Percentiles rank a stretch among this genome's conserved stretches.
phyloP scores from a whole-genome alignment of 2,113 vertebrate species.

The Macquaria australasica region DNA sequence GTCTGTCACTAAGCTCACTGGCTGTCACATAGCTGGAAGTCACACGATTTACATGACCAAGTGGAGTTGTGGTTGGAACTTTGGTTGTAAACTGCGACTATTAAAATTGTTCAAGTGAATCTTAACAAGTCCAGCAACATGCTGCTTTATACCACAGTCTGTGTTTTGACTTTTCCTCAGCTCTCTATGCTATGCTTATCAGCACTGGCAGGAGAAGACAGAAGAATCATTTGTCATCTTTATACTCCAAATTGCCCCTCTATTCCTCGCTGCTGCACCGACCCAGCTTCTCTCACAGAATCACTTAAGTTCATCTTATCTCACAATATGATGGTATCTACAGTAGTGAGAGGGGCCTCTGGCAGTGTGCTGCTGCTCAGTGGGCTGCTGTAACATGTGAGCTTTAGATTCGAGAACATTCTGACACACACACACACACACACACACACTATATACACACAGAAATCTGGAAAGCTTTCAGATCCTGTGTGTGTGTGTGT shows the following conservation, averaged over 20 bases:
- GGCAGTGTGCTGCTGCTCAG: slow-evolving; percentile 25
- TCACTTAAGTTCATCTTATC: not conserved
- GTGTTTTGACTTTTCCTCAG: not conserved
- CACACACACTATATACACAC: slow-evolving; percentile 1
- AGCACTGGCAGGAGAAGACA: not conserved
- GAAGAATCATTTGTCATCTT: slow-evolving; percentile 14
- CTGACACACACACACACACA: slow-evolving; percentile 15
- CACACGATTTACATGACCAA: slow-evolving; percentile 45
- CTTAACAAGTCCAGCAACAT: slow-evolving; percentile 23
- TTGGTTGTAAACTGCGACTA: slow-evolving; percentile 17
- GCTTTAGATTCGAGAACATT: slow-evolving; percentile 59
- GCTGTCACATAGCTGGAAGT: slow-evolving; percentile 40
- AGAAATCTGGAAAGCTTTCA: slow-evolving; percentile 58
- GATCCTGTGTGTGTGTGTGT: slow-evolving; percentile 1
- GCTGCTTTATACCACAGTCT: slow-evolving; percentile 3
- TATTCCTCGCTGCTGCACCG: not conserved
- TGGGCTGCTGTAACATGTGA: slow-evolving; percentile 43
- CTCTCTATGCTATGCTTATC: not conserved
- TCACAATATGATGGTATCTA: not conserved
- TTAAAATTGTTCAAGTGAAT: slow-evolving; percentile 43
- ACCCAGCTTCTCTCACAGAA: not conserved
- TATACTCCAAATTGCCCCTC: not conserved
- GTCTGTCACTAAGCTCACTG: slow-evolving; percentile 27
- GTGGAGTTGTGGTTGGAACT: slow-evolving; percentile 32
- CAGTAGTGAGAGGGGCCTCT: slow-evolving; percentile 29